Percentiles rank a stretch among this genome's conserved stretches.
Conservation (phyloP, 2,797 vertebrate species). For the Microhierax caerulescens region DNA sequence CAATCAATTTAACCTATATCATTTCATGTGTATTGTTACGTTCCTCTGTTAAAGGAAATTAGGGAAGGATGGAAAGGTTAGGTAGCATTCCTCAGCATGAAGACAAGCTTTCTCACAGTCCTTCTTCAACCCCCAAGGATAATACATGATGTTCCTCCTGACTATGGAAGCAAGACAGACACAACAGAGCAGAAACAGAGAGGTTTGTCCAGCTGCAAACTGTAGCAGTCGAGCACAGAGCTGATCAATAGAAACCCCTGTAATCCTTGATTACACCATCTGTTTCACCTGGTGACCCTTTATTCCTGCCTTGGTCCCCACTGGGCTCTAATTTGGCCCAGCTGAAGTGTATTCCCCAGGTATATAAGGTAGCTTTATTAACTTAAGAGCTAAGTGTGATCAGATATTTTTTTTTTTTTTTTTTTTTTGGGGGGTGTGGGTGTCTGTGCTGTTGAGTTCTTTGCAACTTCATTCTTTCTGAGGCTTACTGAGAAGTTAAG, state of each 20-base stretch:
- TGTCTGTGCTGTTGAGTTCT: too few species aligned
- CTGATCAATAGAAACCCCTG: background rate
- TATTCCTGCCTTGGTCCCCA: fast-evolving
- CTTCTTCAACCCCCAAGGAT: too few species aligned
- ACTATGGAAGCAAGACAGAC: fast-evolving
- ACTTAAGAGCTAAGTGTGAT: fast-evolving
- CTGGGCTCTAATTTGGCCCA: background rate
- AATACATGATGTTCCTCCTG: background rate
- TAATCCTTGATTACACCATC: background rate
- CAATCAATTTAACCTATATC: background rate
- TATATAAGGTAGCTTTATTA: background rate
- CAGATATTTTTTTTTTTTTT: background rate
- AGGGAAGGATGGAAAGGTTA: background rate
- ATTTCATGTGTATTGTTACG: background rate
- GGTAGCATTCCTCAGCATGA: background rate
- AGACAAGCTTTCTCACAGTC: background rate
- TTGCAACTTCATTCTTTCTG: fast-evolving
- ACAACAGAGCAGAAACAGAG: fast-evolving
- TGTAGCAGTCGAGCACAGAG: too few species aligned
- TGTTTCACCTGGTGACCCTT: background rate
- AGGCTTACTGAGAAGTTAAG: background rate
- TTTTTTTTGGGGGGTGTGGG: too few species aligned
- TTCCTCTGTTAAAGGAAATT: background rate
- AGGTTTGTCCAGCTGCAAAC: background rate
- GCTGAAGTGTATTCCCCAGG: background rate